Conservation (phyloP, 2,888 invertebrate species). For the Trilocha varians region DNA sequence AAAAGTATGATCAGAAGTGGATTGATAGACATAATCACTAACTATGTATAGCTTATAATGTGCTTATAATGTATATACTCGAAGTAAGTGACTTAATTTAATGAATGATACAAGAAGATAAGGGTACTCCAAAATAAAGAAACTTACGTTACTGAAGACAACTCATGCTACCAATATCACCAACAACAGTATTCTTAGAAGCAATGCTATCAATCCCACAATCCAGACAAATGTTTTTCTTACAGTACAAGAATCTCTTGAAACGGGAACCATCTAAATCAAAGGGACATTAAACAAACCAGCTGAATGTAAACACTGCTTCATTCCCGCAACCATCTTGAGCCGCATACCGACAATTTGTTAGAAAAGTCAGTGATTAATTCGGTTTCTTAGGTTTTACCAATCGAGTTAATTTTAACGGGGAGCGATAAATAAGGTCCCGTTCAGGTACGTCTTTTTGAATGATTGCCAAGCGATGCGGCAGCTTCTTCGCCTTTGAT, state of each 20-base stretch:
- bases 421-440: conserved; percentile 47
- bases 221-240: background rate
- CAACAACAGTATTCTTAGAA: background rate
- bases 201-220: background rate
- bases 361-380: conserved; percentile 56
- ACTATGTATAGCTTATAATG: no score
- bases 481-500: conserved; percentile 31
- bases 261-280: conserved; percentile 14
- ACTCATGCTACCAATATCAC: background rate
- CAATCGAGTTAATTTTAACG: conserved; percentile 57
- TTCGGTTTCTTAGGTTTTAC: conserved; percentile 51
- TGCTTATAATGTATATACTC: no score
- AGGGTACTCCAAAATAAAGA: background rate
- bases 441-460: conserved; percentile 47
- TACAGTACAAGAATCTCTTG: background rate
- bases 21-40: no score
- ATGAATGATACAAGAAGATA: background rate
- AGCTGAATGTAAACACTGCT: conserved; percentile 11
- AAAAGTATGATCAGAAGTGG: no score
- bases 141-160: background rate
- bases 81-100: no score
- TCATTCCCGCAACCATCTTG: conserved; percentile 27
- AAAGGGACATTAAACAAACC: conserved; percentile 16
- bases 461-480: conserved; percentile 57
- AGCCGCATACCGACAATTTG: conserved; percentile 48